These are phyloP conservation scores for Andrena haemorrhoa DNA, from an alignment of 2,888 invertebrate species.

Conservation along the genomic window DNA sequence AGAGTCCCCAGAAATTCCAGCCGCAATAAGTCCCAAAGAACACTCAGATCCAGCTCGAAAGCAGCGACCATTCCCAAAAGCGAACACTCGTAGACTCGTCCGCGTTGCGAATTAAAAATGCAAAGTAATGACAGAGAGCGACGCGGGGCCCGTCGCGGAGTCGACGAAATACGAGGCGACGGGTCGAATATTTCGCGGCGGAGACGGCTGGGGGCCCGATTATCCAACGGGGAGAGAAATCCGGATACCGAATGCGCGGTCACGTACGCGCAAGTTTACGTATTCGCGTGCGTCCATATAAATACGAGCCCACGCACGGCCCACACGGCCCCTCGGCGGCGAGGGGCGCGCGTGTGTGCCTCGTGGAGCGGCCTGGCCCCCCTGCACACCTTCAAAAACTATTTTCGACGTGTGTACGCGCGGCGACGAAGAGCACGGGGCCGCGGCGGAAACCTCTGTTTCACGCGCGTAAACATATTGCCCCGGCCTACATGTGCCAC, in stretches of 20 bases:
- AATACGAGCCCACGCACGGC: constrained; percentile 48
- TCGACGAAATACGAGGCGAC: constrained; percentile 24
- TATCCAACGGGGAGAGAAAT: constrained; percentile 49
- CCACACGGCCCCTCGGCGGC: constrained; percentile 32
- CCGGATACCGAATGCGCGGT: constrained; percentile 57
- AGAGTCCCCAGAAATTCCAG: too few relatives aligned
- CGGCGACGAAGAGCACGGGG: constrained; percentile 18
- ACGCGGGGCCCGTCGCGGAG: constrained; percentile 4
- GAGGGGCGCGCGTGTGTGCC: constrained; percentile 7
- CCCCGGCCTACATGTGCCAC: constrained; percentile 47
- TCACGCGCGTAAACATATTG: constrained; percentile 58
- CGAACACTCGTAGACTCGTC: too few relatives aligned
- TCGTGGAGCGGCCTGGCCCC: constrained; percentile 43
- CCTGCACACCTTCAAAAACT: constrained; percentile 70
- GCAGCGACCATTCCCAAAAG: too few relatives aligned
- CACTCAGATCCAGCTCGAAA: too few relatives aligned
- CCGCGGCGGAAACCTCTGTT: constrained; percentile 60
- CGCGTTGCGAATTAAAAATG: constrained; percentile 17
- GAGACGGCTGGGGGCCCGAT: constrained; percentile 29
- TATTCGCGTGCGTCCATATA: constrained; percentile 49
- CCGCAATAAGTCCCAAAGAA: too few relatives aligned
- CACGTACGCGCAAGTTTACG: constrained; percentile 45
- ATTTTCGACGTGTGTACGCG: constrained; percentile 68
- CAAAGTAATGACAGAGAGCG: neutral
- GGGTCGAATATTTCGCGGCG: constrained; percentile 35